These are phyloP conservation scores for Callinectes sapidus DNA, from an alignment of 2,888 invertebrate species.

Conservation along the genomic window DNA sequence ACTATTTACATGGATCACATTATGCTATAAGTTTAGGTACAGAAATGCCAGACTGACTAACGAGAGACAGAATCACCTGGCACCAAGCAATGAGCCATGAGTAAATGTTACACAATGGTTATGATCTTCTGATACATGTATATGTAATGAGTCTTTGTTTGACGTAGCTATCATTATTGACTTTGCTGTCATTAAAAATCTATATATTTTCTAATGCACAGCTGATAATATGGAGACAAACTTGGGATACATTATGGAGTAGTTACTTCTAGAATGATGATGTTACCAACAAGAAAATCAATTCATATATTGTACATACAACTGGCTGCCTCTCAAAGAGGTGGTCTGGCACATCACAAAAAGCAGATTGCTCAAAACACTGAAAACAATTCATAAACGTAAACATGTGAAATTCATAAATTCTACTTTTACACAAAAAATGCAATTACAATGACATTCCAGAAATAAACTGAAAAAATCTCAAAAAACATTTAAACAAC, in stretches of 20 bases:
- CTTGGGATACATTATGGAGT: not conserved
- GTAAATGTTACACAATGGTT: constrained; percentile 15
- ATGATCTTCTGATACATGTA: not conserved
- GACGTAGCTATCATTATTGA: not conserved
- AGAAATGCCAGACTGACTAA: constrained; percentile 29
- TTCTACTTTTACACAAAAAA: no score
- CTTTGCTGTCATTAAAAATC: not conserved
- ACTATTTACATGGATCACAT: constrained; percentile 25
- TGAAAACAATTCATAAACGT: no score
- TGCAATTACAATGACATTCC: not conserved
- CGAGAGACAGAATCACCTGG: not conserved
- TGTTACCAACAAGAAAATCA: not conserved
- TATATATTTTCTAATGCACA: not conserved
- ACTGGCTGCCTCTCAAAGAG: no score
- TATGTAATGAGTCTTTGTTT: not conserved
- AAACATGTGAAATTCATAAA: no score
- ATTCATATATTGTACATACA: no score
- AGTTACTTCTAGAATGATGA: not conserved
- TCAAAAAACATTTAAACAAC: no score
- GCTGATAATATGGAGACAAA: not conserved
- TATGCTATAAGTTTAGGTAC: constrained; percentile 33
- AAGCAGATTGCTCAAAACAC: no score
- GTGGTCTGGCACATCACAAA: no score
- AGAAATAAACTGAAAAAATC: not conserved
- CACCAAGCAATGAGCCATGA: constrained; percentile 6